These are phyloP conservation scores for Apteryx mantelli DNA, from an alignment of 2,113 vertebrate species.

Conservation along the genomic window DNA sequence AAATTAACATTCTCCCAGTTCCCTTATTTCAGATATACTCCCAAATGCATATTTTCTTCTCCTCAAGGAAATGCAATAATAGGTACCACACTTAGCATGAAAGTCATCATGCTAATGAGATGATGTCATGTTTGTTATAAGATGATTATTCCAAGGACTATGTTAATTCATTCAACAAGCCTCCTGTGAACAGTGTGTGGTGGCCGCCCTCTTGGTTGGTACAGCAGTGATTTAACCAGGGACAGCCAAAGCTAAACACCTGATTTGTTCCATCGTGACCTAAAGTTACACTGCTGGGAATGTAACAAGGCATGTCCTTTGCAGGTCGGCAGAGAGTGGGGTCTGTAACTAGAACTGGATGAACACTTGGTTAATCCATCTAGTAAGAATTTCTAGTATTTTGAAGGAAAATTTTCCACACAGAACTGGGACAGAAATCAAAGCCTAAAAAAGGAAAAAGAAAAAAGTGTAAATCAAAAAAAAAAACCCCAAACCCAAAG, in stretches of 20 bases:
- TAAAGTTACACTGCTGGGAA: neutral
- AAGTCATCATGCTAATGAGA: constrained; percentile 24
- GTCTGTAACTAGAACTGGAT: neutral
- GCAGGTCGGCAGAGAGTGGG: neutral
- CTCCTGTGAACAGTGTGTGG: constrained; percentile 42
- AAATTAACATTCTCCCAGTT: neutral
- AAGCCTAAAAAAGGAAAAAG: neutral
- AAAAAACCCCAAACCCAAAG: neutral
- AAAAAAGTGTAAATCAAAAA: accelerated
- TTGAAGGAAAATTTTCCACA: neutral
- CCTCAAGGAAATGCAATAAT: neutral
- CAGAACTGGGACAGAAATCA: neutral
- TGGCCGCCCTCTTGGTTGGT: constrained; percentile 1
- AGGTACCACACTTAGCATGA: neutral
- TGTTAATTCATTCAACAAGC: constrained; percentile 47
- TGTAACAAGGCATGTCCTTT: neutral
- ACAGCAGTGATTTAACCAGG: neutral
- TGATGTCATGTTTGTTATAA: neutral
- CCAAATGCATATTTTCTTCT: neutral
- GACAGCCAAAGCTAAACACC: neutral
- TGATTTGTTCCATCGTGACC: neutral
- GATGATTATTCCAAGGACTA: constrained; percentile 39
- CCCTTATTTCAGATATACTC: neutral
- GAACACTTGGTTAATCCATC: neutral
- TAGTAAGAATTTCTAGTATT: neutral